Evolutionary conservation across 2,113 vertebrate species (phyloP).

Genomic region (Ceyx melanurus): DNA sequence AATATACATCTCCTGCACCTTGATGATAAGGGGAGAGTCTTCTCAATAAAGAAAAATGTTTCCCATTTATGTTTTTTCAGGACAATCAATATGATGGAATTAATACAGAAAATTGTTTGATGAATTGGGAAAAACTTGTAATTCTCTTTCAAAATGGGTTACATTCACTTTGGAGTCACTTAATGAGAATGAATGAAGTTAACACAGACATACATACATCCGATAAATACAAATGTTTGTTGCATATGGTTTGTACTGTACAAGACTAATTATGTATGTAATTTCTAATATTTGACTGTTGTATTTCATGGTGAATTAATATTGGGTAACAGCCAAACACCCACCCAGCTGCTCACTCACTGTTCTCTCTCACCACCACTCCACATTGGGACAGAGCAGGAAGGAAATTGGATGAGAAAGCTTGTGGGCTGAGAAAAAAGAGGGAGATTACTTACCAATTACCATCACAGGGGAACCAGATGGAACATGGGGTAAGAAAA

Average conservation of each 20-base stretch:
- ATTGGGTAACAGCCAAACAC: not conserved
- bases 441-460: not conserved
- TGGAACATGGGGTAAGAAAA: fast-evolving
- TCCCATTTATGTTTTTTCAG: not conserved
- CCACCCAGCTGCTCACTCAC: not conserved
- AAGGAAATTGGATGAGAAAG: not conserved
- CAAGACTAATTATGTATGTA: not conserved
- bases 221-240: not conserved
- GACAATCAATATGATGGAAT: not conserved
- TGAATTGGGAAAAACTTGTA: not conserved
- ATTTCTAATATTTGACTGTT: not conserved
- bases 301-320: not conserved
- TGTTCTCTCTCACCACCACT: not conserved
- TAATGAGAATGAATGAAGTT: not conserved
- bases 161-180: not conserved
- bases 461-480: not conserved
- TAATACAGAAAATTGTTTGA: not conserved
- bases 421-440: not conserved
- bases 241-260: not conserved
- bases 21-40: not conserved
- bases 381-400: not conserved
- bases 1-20: not conserved
- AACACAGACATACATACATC: fast-evolving
- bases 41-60: not conserved
- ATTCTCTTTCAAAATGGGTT: not conserved